phyloP scores from a whole-genome alignment of 2,113 vertebrate species.

The Otus sunia region DNA sequence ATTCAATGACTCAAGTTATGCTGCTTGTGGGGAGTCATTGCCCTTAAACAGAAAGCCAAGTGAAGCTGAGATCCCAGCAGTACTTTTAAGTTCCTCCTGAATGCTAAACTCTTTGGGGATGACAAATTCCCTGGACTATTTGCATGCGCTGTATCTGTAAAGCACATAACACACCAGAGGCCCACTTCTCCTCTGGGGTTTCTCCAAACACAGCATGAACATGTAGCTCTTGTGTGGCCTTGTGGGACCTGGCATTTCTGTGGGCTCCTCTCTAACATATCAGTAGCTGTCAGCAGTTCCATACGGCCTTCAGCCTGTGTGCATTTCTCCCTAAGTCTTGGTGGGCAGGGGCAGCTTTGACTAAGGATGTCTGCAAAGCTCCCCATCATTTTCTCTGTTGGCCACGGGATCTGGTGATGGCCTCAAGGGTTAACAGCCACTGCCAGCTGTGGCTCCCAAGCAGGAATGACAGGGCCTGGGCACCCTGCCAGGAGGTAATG shows the following conservation, averaged over 20 bases:
- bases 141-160: neutral
- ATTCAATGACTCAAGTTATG: neutral
- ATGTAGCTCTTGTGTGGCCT: neutral
- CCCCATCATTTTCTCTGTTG: neutral
- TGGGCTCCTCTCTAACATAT: neutral
- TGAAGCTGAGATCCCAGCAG: neutral
- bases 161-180: neutral
- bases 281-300: neutral
- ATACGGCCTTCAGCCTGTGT: neutral
- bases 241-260: neutral
- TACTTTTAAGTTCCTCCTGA: neutral
- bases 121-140: neutral
- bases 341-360: neutral
- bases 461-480: neutral
- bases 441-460: neutral
- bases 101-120: neutral
- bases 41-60: neutral
- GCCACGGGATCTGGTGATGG: accelerated
- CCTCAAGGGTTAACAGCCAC: conserved; percentile 6
- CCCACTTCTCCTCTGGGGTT: neutral
- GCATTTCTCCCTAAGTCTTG: accelerated
- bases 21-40: accelerated
- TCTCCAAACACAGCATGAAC: neutral
- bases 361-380: neutral
- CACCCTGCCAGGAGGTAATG: neutral